These are phyloP conservation scores for Cheiracanthium punctorium DNA, from an alignment of 2,888 invertebrate genomes.

Conservation along the genomic window DNA sequence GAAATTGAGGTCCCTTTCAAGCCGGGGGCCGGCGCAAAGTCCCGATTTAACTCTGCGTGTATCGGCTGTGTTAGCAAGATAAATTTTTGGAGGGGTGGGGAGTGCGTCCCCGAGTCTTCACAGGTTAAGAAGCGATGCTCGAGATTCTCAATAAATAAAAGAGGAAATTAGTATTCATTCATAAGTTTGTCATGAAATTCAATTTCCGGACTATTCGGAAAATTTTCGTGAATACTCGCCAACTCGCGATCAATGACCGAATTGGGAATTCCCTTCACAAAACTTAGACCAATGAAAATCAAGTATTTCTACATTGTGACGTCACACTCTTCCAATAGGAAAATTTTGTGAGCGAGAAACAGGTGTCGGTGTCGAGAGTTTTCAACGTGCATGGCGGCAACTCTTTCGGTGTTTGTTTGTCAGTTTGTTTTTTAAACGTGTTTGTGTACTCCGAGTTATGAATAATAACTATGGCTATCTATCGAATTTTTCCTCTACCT, in stretches of 20 bases:
- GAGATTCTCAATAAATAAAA: too few relatives aligned
- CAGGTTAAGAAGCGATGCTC: too few relatives aligned
- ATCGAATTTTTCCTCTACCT: slow-evolving; percentile 29
- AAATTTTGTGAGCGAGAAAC: neutral
- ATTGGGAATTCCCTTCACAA: neutral
- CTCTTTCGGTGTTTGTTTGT: neutral
- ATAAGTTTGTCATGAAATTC: too few relatives aligned
- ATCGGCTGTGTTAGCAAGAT: too few relatives aligned
- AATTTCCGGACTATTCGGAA: too few relatives aligned
- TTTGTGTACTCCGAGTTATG: neutral
- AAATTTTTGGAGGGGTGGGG: too few relatives aligned
- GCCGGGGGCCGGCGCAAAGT: too few relatives aligned
- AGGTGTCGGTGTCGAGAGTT: slow-evolving; percentile 31
- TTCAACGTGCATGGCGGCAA: slow-evolving; percentile 49
- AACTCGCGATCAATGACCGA: slow-evolving; percentile 31
- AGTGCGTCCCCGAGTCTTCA: too few relatives aligned
- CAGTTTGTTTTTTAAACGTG: too few relatives aligned
- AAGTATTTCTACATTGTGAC: slow-evolving; percentile 21
- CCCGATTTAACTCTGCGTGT: too few relatives aligned
- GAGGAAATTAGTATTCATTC: too few relatives aligned
- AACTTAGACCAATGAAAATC: slow-evolving; percentile 35
- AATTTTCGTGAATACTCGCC: slow-evolving; percentile 24
- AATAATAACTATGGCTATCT: slow-evolving; percentile 15
- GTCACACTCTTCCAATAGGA: slow-evolving; percentile 41
- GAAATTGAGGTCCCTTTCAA: too few relatives aligned